Evolutionary conservation across 1,140 invertebrate species (phyloP).

Genomic region (Harlomillsia oculata): DNA sequence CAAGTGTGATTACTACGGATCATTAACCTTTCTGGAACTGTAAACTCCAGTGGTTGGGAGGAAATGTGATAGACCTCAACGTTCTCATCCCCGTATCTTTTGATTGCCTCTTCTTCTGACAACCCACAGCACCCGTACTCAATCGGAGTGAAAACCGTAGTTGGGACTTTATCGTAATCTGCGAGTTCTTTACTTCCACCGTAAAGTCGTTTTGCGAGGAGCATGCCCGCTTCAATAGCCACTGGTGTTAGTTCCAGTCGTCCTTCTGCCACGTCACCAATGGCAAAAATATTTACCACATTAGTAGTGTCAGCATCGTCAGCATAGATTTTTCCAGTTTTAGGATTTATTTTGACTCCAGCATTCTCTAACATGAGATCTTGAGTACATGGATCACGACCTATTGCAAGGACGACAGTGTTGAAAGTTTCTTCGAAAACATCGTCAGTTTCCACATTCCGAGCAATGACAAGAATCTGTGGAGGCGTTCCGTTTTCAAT

Average conservation of each 20-base stretch:
- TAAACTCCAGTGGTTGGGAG: constrained; percentile 92
- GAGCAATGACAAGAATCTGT: constrained; percentile 13
- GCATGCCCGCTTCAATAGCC: constrained; percentile 83
- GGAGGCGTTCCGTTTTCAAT: constrained; percentile 46
- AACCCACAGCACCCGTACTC: constrained; percentile 92
- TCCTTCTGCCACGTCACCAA: constrained; percentile 76
- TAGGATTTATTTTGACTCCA: constrained; percentile 54
- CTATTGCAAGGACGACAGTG: constrained; percentile 75
- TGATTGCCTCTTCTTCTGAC: constrained; percentile 78
- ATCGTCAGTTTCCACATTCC: constrained; percentile 43
- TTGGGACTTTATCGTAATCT: constrained; percentile 89
- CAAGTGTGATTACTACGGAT: no score
- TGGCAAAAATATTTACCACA: constrained; percentile 53
- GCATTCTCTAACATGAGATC: constrained; percentile 57
- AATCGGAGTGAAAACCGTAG: constrained; percentile 91
- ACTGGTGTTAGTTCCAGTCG: constrained; percentile 77
- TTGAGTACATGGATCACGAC: constrained; percentile 59
- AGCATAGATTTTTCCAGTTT: constrained; percentile 50
- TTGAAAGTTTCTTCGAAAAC: constrained; percentile 48
- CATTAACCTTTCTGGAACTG: constrained; percentile 64
- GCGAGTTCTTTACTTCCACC: constrained; percentile 44
- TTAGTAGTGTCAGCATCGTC: constrained; percentile 47
- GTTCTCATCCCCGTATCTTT: constrained; percentile 46
- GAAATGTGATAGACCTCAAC: constrained; percentile 76
- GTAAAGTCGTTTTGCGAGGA: constrained; percentile 68